Base-by-base conservation (phyloP, 2,888 invertebrate genomes). In the Pandemis heparana region DNA sequence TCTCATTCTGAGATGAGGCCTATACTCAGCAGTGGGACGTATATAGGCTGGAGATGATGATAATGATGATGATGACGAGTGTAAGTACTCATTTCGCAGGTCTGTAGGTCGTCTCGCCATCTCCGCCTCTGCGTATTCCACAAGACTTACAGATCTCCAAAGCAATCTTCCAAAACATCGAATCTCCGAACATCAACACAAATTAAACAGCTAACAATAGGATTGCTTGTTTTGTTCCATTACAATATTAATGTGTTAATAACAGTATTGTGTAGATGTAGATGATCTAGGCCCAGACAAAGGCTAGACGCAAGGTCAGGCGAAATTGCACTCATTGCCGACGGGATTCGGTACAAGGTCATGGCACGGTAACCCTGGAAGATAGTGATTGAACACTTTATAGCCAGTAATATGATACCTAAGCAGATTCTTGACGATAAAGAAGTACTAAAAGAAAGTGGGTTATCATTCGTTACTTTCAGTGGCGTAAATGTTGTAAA, bases 201-300 rank as follows among this genome's bases (percentile, higher is more conserved):
- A 70, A 65, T 65, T 48, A 43, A 46, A 62, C 23, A 32, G 14
- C 63, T 0, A 70, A 70, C 67, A 67, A 72, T 56, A 62, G 53
- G 16, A 61, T 67, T 32, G 38, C 53, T n/a, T 67, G 66, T 71
- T 53, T 59, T 51, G 66, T 71, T 61, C 32, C 43, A 53, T 67
- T 53, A 53, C 53, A 18, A 12, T 64, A 64, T 64, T 70, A 59
- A 70, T 64, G 56, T 39, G 38, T 46, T 70, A 70, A 70, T 64
- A 70, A 70, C 53, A 53, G 67, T 63, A 68, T 72, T 72, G 72
- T 67, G 65, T 60, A 72, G 51, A 71, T 72, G 51, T 7, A 16
- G 62, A 67, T 68, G 63, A 67, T 68, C 68, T 51, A 65, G 48
- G n/a, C 32, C 51, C 51, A 38, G 18, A 68, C 67, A 68, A 63